Percentiles rank a stretch among this genome's conserved stretches.
Evolutionary conservation across 2,888 invertebrate species (phyloP).

Genomic region (Netelia inedita): DNA sequence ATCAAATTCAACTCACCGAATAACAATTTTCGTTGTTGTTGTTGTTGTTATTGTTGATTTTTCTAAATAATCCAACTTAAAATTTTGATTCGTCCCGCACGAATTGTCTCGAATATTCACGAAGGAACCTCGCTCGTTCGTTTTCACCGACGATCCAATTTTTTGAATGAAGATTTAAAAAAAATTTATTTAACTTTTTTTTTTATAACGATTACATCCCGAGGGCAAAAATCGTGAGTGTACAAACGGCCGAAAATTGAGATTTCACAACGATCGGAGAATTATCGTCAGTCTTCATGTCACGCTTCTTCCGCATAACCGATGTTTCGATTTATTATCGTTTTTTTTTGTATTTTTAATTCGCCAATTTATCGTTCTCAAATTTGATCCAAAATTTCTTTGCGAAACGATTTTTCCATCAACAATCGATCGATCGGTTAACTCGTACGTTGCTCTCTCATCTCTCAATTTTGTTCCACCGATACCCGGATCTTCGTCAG

Average conservation of each 20-base stretch:
- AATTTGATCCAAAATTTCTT: constrained; percentile 13
- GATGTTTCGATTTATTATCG: not conserved
- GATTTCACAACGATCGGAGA: constrained; percentile 40
- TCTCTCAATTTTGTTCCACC: too few relatives aligned
- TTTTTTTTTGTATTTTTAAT: not conserved
- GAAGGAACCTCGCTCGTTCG: not conserved
- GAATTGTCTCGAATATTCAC: not conserved
- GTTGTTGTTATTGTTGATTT: not conserved
- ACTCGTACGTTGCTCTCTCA: too few relatives aligned
- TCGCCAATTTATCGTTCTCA: not conserved
- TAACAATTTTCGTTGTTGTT: constrained; percentile 23
- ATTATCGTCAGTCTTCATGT: constrained; percentile 28
- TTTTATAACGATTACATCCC: constrained; percentile 50
- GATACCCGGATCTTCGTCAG: too few relatives aligned
- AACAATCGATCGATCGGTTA: not conserved
- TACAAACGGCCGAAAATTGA: not conserved
- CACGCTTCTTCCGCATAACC: constrained; percentile 60
- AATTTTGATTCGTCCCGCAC: constrained; percentile 17
- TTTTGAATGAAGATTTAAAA: not conserved
- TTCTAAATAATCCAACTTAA: constrained; percentile 54
- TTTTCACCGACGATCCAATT: not conserved
- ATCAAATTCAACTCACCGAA: constrained; percentile 54
- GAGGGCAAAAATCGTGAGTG: constrained; percentile 34
- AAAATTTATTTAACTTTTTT: constrained; percentile 7
- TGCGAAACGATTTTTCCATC: not conserved